Evolutionary conservation across 2,797 vertebrate genomes (phyloP), one percentile per base, ranked within the genome.

Genomic region (Mus spretus): DNA sequence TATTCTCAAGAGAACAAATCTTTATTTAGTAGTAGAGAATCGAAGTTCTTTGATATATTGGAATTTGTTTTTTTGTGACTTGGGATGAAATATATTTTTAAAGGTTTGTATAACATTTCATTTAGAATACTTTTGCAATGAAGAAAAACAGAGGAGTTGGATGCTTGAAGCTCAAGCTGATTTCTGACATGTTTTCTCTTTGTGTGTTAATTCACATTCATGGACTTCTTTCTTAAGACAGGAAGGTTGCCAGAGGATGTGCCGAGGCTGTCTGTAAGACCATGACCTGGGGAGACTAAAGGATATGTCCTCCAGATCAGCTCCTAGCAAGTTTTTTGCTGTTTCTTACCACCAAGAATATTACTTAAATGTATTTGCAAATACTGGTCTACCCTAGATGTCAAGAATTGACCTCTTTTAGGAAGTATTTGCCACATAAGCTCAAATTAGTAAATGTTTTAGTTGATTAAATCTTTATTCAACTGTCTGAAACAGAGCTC

Each of bases 11-110:
- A 92, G 93, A 96, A 86, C 28, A 55, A 92, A 59, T 82, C 10
- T 28, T n/a, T 91, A 53, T 83, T 96, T 95, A n/a, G 14, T 81
- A 65, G 90, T 90, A 57, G 26, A 94, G 93, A 95, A 89, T 5
- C 77, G 40, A 77, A 93, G 75, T 83, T 65, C 20, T 81, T 44
- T 86, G 34, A 89, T 91, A 26, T 53, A 63, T 83, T 96, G 72
- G 89, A 44, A 44, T 44, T 44, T 44, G 44, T 44, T 47, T 28
- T 55, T 89, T 37, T 90, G 82, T 28, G 3, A 37, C 22, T 96
- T 28, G 86, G 44, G 74, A 91, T 72, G 57, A 89, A 93, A 57
- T 65, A 31, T 13, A 67, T 75, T 95, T 86, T 90, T 10, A 80
- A 82, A 79, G 91, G 19, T 82, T 81, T 55, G 22, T 2, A 6